Percentiles rank a stretch among this genome's conserved stretches.
These are phyloP conservation scores for Charina bottae DNA, from an alignment of 2,113 vertebrate species.

Conservation along the genomic window DNA sequence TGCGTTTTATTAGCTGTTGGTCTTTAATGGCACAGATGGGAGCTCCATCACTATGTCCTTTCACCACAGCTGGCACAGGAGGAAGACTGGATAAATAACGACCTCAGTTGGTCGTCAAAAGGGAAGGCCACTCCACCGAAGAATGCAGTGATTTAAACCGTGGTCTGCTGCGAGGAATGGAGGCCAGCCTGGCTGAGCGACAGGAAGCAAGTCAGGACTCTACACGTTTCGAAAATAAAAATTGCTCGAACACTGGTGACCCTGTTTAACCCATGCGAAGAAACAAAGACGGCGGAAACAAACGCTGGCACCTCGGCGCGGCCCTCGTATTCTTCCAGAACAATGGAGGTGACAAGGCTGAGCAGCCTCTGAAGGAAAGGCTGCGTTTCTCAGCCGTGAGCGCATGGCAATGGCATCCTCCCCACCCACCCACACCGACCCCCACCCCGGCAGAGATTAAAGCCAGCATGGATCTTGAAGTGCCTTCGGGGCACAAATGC, in stretches of 20 bases:
- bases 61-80: conserved; percentile 24
- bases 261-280: conserved; percentile 29
- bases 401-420: not conserved
- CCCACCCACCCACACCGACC: not conserved
- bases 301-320: not conserved
- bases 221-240: not conserved
- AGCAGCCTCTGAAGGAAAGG: not conserved
- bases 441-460: not conserved
- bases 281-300: not conserved
- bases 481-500: conserved; percentile 7
- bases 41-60: conserved; percentile 38
- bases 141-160: conserved; percentile 14
- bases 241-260: not conserved
- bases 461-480: not conserved
- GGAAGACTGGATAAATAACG: conserved; percentile 51
- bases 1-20: not conserved
- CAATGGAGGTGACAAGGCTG: not conserved
- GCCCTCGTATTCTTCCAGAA: conserved; percentile 10
- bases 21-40: conserved; percentile 38
- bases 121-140: not conserved
- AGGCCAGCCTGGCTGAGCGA: not conserved
- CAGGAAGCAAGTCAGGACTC: not conserved
- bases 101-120: conserved; percentile 21
- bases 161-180: not conserved
- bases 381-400: not conserved